A percentile compares a stretch with the other conserved stretches of the same genome.
These are phyloP conservation scores for Ovis aries DNA, from an alignment of 2,113 vertebrate species.

Conservation along the genomic window DNA sequence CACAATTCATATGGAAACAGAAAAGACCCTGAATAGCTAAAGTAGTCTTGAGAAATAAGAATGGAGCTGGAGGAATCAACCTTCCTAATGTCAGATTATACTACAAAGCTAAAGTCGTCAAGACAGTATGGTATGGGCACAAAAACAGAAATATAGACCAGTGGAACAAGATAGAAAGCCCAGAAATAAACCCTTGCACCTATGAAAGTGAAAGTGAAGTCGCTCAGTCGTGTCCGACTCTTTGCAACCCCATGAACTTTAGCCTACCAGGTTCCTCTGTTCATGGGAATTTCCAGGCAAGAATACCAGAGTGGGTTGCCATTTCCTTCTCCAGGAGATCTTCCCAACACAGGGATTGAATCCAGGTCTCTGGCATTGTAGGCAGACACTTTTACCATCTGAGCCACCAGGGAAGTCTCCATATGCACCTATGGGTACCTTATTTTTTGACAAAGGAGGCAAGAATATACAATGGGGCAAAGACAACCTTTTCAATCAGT, in stretches of 20 bases:
- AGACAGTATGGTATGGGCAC: background rate
- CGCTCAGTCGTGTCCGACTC: too few relatives aligned
- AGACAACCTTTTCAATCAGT: background rate
- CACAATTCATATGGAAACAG: background rate
- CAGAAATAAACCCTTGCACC: background rate
- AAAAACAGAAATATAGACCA: background rate
- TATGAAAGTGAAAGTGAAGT: background rate
- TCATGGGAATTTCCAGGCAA: too few relatives aligned
- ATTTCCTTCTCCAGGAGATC: too few relatives aligned
- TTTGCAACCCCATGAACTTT: too few relatives aligned
- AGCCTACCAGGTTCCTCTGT: too few relatives aligned
- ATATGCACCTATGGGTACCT: background rate
- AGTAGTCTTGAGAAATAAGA: background rate
- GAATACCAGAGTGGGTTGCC: too few relatives aligned
- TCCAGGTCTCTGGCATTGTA: too few relatives aligned
- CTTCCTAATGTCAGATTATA: background rate
- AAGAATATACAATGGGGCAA: background rate
- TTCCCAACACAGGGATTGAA: too few relatives aligned
- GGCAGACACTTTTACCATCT: too few relatives aligned
- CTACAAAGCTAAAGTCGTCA: background rate
- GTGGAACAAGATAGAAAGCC: background rate
- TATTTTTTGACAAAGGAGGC: background rate
- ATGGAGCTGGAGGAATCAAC: background rate
- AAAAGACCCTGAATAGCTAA: background rate
- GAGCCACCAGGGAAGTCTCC: too few relatives aligned